Percentiles rank a stretch among this genome's conserved stretches.
These are phyloP conservation scores for Andrena hattorfiana DNA, from an alignment of 2,888 invertebrate species.

Conservation along the genomic window DNA sequence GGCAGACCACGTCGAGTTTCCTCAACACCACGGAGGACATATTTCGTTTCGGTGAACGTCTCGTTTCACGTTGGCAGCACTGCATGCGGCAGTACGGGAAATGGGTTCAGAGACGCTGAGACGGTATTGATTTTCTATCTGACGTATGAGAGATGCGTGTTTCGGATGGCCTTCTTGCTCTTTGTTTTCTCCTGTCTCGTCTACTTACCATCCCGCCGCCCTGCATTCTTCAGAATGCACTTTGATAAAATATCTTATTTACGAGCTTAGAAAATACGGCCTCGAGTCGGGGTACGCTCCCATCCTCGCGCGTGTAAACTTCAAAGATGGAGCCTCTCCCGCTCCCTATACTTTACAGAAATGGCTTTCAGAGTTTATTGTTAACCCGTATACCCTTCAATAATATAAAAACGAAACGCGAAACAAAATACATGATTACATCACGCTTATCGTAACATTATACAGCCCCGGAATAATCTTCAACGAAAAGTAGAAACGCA, in stretches of 20 bases:
- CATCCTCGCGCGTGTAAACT: not conserved
- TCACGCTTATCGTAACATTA: not conserved
- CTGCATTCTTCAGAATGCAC: slow-evolving; percentile 58
- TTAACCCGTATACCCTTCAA: slow-evolving; percentile 3
- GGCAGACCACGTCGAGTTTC: slow-evolving; percentile 48
- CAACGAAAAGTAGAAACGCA: too few relatives aligned
- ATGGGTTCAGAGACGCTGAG: slow-evolving; percentile 80
- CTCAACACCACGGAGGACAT: slow-evolving; percentile 48
- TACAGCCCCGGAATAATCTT: not conserved
- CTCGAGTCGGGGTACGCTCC: not conserved
- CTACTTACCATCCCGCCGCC: slow-evolving; percentile 63
- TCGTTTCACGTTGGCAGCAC: slow-evolving; percentile 73
- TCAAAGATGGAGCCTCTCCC: not conserved
- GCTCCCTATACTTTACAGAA: not conserved
- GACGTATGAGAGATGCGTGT: slow-evolving; percentile 82
- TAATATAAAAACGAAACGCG: not conserved
- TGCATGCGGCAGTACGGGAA: slow-evolving; percentile 78
- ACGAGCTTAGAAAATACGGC: slow-evolving; percentile 52
- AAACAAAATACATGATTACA: not conserved
- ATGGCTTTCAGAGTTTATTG: slow-evolving; percentile 4
- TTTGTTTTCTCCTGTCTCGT: slow-evolving; percentile 70
- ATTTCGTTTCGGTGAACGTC: slow-evolving; percentile 74
- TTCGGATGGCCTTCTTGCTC: slow-evolving; percentile 76
- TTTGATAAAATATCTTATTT: slow-evolving; percentile 56
- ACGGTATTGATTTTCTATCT: slow-evolving; percentile 83